phyloP scores from a whole-genome alignment of 2,888 invertebrate species.

The Andricus quercusramuli region DNA sequence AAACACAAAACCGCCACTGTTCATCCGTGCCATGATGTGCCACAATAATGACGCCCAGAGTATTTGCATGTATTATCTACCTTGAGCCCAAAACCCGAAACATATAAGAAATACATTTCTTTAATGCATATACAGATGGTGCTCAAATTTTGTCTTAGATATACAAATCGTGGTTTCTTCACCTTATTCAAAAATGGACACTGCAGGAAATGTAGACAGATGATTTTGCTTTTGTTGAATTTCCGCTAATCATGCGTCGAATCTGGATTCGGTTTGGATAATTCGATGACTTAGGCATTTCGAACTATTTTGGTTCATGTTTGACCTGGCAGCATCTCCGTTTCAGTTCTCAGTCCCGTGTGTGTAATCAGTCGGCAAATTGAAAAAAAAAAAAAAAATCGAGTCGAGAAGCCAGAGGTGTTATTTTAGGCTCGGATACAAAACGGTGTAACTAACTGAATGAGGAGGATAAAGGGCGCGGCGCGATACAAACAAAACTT shows the following conservation, averaged over 20 bases:
- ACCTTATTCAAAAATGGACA: too few species aligned
- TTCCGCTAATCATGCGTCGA: constrained; percentile 15
- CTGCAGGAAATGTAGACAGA: too few species aligned
- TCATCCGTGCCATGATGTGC: constrained; percentile 46
- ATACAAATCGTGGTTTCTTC: neutral
- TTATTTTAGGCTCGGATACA: constrained; percentile 63
- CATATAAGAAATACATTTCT: constrained; percentile 15
- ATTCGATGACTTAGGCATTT: constrained; percentile 34
- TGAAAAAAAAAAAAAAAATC: constrained; percentile 41
- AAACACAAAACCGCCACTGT: constrained; percentile 59
- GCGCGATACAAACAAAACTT: constrained; percentile 56
- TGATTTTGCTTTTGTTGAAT: neutral
- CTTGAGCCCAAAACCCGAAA: constrained; percentile 42
- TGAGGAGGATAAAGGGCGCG: constrained; percentile 49
- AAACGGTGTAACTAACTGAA: constrained; percentile 53
- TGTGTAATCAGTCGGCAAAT: constrained; percentile 40
- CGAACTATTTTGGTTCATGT: constrained; percentile 5
- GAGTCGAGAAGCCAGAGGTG: constrained; percentile 60
- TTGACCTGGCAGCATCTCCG: neutral
- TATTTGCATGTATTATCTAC: constrained; percentile 63
- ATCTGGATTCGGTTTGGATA: constrained; percentile 10
- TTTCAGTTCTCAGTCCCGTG: neutral
- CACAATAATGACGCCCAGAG: constrained; percentile 54
- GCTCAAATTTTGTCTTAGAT: neutral
- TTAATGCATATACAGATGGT: neutral